Evolutionary conservation across 2,888 invertebrate species (phyloP), one percentile per base, ranked within the genome.

Genomic region (Cistogaster globosa): DNA sequence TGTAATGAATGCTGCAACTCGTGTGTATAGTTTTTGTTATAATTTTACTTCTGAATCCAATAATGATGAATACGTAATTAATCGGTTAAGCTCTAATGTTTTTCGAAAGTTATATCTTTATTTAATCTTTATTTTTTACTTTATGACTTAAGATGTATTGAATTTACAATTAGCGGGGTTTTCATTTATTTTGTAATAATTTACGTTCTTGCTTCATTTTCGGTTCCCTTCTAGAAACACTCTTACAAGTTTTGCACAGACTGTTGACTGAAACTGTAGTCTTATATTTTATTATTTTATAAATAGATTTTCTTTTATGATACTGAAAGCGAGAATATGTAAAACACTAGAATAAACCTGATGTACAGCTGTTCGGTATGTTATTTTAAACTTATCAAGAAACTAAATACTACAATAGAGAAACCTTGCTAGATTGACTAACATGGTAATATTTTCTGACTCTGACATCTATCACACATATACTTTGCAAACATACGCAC

Each of bases 271-370:
- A 12, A 55, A 68, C 14, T 57, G 57, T 57, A 57, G 55, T 42
- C 57, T 45, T 69, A 12, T 57, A 57, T 16, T 62, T 26, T 48
- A 74, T 26, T 74, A 32, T 18, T 18, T 69, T 42, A 32, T 42
- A 71, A 79, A 71, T 71, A n/a, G 9, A 55, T 71, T 48, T 79
- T 71, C 63, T 74, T 69, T 75, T 79, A 22, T 83, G 55, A 68
- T 63, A 68, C 63, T 79, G 48, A 51, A 83, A 63, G 53, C 18
- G 14, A 42, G 42, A 55, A 57, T 9, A 38, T 22, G 6, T 18
- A 11, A 11, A n/a, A 45, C n/a, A 12, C 11, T 22, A 42, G n/a
- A 69, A 45, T 69, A 57, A 53, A 32, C 53, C 26, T 62, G 14
- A 26, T 42, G 51, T 48, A 16, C 62, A 60, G 69, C 16, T 55